Evolutionary conservation across 2,888 invertebrate genomes (phyloP).

Genomic region (Rhorus exstirpatorius): DNA sequence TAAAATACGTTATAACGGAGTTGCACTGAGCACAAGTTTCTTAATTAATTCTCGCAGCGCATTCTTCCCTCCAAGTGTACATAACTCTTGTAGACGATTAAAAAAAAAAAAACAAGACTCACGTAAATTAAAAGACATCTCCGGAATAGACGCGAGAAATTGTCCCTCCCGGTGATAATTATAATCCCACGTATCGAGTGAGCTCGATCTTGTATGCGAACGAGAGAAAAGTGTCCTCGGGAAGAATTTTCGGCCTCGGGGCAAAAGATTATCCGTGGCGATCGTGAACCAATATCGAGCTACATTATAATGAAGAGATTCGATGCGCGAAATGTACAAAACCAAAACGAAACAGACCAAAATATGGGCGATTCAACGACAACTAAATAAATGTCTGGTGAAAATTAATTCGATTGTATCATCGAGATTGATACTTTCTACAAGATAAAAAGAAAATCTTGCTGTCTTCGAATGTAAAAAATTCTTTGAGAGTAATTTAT

Average conservation of each 20-base stretch:
- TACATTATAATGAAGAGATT: conserved; percentile 64
- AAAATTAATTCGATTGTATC: too few species aligned
- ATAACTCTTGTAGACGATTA: not conserved
- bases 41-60: conserved; percentile 22
- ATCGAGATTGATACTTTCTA: too few species aligned
- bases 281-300: conserved; percentile 33
- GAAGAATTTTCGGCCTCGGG: conserved; percentile 44
- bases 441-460: too few species aligned
- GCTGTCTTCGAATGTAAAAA: too few species aligned
- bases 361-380: too few species aligned
- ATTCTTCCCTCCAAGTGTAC: not conserved
- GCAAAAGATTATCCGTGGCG: conserved; percentile 58
- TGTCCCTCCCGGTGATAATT: conserved; percentile 59
- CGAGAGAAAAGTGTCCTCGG: conserved; percentile 44
- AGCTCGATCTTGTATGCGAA: conserved; percentile 24
- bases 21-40: conserved; percentile 1
- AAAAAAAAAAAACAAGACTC: conserved; percentile 13
- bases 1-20: conserved; percentile 11
- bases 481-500: too few species aligned
- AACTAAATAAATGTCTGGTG: too few species aligned
- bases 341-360: too few species aligned
- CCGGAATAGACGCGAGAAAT: conserved; percentile 36
- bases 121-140: conserved; percentile 21
- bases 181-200: conserved; percentile 41
- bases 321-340: conserved; percentile 39